These are phyloP conservation scores for Drosophila picticornis DNA, from an alignment of 2,888 invertebrate species.

Conservation along the genomic window DNA sequence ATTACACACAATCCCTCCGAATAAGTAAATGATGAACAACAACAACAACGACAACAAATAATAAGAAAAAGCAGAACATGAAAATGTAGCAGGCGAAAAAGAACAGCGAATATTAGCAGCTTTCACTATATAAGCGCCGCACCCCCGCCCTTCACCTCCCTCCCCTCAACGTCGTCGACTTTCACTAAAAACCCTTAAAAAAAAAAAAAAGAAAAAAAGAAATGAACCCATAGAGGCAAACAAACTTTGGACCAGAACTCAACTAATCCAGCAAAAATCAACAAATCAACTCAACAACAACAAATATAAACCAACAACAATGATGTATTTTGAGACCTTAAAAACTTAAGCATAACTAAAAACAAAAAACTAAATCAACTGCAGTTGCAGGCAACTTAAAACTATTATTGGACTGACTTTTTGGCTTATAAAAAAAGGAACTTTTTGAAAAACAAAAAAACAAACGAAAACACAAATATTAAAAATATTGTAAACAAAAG, in stretches of 20 bases:
- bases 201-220: slow-evolving; percentile 22
- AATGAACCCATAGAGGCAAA: slow-evolving; percentile 74
- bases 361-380: slow-evolving; percentile 71
- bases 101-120: slow-evolving; percentile 29
- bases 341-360: slow-evolving; percentile 45
- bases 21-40: slow-evolving; percentile 56
- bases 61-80: slow-evolving; percentile 29
- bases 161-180: slow-evolving; percentile 33
- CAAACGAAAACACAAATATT: slow-evolving; percentile 66
- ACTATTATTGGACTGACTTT: slow-evolving; percentile 81
- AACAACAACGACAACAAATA: slow-evolving; percentile 28
- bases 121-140: slow-evolving; percentile 19
- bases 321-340: slow-evolving; percentile 67
- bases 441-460: slow-evolving; percentile 67
- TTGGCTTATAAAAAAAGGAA: slow-evolving; percentile 79
- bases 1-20: slow-evolving; percentile 80
- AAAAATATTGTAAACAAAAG: slow-evolving; percentile 73
- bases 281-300: slow-evolving; percentile 60
- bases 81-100: slow-evolving; percentile 31
- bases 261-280: slow-evolving; percentile 67
- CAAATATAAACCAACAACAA: slow-evolving; percentile 50
- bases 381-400: slow-evolving; percentile 83
- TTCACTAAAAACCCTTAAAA: slow-evolving; percentile 24
- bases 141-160: background rate
- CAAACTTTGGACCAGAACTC: slow-evolving; percentile 78